phyloP scores from a whole-genome alignment of 2,797 vertebrate genomes.

The Poecilia picta region DNA sequence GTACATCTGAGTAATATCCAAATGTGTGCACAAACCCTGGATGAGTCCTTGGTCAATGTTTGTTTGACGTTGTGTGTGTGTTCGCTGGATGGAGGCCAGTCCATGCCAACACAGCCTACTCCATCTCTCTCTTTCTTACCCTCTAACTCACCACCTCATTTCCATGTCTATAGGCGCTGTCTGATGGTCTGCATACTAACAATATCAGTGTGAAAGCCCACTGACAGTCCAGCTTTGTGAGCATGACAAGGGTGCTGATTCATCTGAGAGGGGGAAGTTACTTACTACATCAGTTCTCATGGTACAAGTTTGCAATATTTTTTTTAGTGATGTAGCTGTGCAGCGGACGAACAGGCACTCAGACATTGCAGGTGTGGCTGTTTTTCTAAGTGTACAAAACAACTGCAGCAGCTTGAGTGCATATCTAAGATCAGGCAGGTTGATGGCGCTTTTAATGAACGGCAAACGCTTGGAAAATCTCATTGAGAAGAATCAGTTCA shows the following conservation, averaged over 20 bases:
- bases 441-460: slow-evolving; percentile 27
- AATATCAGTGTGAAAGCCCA: slow-evolving; percentile 79
- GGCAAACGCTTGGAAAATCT: slow-evolving; percentile 43
- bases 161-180: slow-evolving; percentile 80
- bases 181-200: slow-evolving; percentile 83
- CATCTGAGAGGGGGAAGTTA: slow-evolving; percentile 82
- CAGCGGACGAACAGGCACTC: slow-evolving; percentile 43
- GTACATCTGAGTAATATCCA: slow-evolving; percentile 73
- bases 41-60: slow-evolving; percentile 50
- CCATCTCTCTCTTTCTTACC: slow-evolving; percentile 71
- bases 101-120: slow-evolving; percentile 77
- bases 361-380: slow-evolving; percentile 37
- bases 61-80: slow-evolving; percentile 43
- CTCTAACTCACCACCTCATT: slow-evolving; percentile 75
- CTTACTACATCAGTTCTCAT: slow-evolving; percentile 83
- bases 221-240: slow-evolving; percentile 90
- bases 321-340: slow-evolving; percentile 56
- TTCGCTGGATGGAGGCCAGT: slow-evolving; percentile 64
- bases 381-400: slow-evolving; percentile 49
- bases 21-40: slow-evolving; percentile 61
- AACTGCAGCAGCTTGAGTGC: slow-evolving; percentile 52
- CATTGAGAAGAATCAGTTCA: slow-evolving; percentile 33
- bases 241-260: slow-evolving; percentile 84
- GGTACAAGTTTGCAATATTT: slow-evolving; percentile 79
- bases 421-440: slow-evolving; percentile 27